Conservation (phyloP, 1,140 invertebrate genomes). For the Tyrophagus putrescentiae region DNA sequence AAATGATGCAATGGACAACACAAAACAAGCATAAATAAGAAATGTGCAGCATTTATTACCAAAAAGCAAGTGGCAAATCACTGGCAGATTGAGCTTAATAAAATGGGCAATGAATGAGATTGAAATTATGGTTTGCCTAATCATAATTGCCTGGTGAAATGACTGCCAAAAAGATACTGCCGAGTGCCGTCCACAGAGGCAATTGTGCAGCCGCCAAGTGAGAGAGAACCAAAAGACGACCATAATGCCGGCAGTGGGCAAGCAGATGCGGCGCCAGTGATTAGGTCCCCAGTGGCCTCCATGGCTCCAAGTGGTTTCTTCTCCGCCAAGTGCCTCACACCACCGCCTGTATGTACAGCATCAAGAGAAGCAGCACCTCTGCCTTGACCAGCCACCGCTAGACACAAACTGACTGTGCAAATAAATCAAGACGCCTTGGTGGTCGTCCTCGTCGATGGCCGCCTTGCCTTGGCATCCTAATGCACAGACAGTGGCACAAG, state of each 20-base stretch:
- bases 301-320: neutral
- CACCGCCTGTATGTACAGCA: neutral
- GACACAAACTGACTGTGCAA: too few relatives aligned
- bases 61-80: neutral
- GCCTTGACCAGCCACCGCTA: too few relatives aligned
- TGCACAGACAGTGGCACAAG: too few relatives aligned
- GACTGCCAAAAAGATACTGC: neutral
- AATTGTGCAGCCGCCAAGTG: neutral
- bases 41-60: neutral
- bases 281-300: constrained; percentile 4
- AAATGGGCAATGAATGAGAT: constrained; percentile 5
- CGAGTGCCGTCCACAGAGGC: neutral
- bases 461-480: neutral
- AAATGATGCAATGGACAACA: too few relatives aligned
- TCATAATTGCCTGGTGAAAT: neutral
- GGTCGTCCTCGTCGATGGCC: neutral
- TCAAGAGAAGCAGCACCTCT: neutral
- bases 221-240: too few relatives aligned
- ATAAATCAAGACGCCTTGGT: constrained; percentile 5
- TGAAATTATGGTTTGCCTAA: constrained; percentile 3
- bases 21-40: neutral
- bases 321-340: neutral
- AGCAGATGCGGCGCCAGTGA: too few relatives aligned
- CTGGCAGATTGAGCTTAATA: neutral
- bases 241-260: too few relatives aligned